Evolutionary conservation across 2,797 vertebrate genomes (phyloP), one percentile per base, ranked within the genome.

Genomic region (Gadopsis bispinosus): DNA sequence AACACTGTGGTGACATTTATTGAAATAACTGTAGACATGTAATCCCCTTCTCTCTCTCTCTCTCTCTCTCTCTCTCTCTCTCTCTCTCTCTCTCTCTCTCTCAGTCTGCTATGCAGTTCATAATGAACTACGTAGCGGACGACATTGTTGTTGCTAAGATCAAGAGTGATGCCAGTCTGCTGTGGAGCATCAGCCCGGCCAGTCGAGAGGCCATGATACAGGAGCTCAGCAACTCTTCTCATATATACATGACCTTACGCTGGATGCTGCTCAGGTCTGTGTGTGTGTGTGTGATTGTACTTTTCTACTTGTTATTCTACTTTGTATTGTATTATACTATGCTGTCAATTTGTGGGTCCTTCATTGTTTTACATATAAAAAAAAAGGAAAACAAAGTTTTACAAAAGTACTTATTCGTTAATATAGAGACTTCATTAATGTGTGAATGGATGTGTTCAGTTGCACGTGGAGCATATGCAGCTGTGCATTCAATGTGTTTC

Each of bases 151-250:
- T 79, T 5, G 92, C 96, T 5, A 93, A 95, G 80, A 87, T 94
- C 35, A 96, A 96, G 88, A 95, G 94, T 59, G 94, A 96, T 3
- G 86, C 94, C 70, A 94, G 88, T 33, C 85, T 94, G 75, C 83
- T 94, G 48, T 94, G 94, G 95, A 92, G 73, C 76, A 93, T 93
- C 83, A 96, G 95, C 75, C 95, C 95, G 0, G 88, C 92, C 65
- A 94, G 92, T 60, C 69, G 80, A 6, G 81, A 90, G 0, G 93
- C 93, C 31, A 92, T 67, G 86, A 93, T 93, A 9, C 73, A 91
- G 59, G 94, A 95, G 51, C 88, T 95, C 29, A 83, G 87, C 37
- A 87, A 87, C 69, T 93, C 94, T 29, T 80, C 95, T 1, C 83
- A 95, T 41, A 77, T 96, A 63, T 91, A 87, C 47, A 56, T 92